These are phyloP conservation scores for Gorsachius goisagi DNA, from an alignment of 2,113 vertebrate species.

Conservation along the genomic window DNA sequence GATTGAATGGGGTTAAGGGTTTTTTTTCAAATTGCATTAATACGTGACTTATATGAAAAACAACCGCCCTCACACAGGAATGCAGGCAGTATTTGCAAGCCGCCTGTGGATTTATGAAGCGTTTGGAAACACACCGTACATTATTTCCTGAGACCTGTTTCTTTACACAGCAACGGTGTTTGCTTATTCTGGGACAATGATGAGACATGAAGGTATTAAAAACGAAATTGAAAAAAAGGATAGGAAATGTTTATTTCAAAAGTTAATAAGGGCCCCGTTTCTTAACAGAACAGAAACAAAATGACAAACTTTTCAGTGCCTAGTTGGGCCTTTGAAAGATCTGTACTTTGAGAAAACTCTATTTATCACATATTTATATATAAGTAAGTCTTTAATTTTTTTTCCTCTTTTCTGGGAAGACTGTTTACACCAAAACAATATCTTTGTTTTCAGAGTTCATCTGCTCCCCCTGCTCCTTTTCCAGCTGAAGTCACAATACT, in stretches of 20 bases:
- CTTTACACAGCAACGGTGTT: not conserved
- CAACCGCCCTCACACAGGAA: not conserved
- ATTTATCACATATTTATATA: not conserved
- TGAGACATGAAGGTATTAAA: not conserved
- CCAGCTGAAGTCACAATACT: slow-evolving; percentile 22
- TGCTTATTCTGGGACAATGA: slow-evolving; percentile 2
- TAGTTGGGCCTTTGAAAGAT: not conserved
- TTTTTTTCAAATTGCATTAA: not conserved
- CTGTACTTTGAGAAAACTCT: not conserved
- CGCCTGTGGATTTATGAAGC: slow-evolving; percentile 28
- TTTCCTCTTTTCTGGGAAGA: not conserved
- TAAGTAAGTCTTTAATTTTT: not conserved
- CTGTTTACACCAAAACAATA: slow-evolving; percentile 22
- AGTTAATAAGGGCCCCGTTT: not conserved
- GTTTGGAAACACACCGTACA: not conserved
- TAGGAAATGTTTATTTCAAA: not conserved
- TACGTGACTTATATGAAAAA: slow-evolving; percentile 7
- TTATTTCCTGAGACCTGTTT: slow-evolving; percentile 15
- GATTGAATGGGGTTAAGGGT: not conserved
- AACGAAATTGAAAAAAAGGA: not conserved
- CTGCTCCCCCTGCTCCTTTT: not conserved
- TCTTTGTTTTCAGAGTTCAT: slow-evolving; percentile 13
- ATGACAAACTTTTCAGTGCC: not conserved
- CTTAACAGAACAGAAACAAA: not conserved
- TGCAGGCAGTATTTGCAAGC: not conserved